Conservation (phyloP, 2,888 invertebrate genomes). For the Orgyia antiqua region DNA sequence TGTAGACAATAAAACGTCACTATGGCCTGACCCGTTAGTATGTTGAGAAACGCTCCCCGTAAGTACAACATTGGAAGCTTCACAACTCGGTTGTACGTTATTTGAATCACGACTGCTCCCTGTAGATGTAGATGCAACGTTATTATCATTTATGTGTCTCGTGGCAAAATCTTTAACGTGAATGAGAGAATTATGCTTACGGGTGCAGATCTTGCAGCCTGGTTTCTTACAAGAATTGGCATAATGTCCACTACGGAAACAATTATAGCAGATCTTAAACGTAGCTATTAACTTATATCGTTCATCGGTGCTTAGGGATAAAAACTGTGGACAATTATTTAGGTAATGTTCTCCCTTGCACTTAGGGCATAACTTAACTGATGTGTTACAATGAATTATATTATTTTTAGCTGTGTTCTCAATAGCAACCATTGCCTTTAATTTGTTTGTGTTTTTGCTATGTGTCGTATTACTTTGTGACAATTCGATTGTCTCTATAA, state of each 20-base stretch:
- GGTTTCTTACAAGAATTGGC: slow-evolving; percentile 12
- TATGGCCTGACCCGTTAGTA: too few relatives aligned
- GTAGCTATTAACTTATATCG: not conserved
- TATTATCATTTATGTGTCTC: too few relatives aligned
- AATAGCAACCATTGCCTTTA: too few relatives aligned
- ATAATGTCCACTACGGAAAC: slow-evolving; percentile 13
- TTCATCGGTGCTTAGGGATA: not conserved
- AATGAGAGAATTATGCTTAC: slow-evolving; percentile 9
- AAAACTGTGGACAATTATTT: slow-evolving; percentile 1
- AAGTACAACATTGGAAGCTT: too few relatives aligned
- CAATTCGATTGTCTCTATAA: slow-evolving; percentile 2
- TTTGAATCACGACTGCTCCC: too few relatives aligned
- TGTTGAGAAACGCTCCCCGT: too few relatives aligned
- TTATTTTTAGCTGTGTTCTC: too few relatives aligned
- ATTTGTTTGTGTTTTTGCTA: not conserved
- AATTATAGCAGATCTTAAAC: not conserved
- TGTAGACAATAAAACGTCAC: too few relatives aligned
- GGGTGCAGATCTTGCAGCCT: slow-evolving; percentile 10
- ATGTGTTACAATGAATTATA: too few relatives aligned
- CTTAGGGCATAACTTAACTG: slow-evolving; percentile 1
- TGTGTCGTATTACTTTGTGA: not conserved
- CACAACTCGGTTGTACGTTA: too few relatives aligned
- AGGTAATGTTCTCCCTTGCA: slow-evolving; percentile 3
- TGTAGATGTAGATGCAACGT: too few relatives aligned
- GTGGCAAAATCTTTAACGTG: slow-evolving; percentile 1